A percentile compares a stretch with the other conserved stretches of the same genome.
These are phyloP conservation scores for Platyrinchus mystaceus DNA, from an alignment of 2,797 vertebrate species.

Conservation along the genomic window DNA sequence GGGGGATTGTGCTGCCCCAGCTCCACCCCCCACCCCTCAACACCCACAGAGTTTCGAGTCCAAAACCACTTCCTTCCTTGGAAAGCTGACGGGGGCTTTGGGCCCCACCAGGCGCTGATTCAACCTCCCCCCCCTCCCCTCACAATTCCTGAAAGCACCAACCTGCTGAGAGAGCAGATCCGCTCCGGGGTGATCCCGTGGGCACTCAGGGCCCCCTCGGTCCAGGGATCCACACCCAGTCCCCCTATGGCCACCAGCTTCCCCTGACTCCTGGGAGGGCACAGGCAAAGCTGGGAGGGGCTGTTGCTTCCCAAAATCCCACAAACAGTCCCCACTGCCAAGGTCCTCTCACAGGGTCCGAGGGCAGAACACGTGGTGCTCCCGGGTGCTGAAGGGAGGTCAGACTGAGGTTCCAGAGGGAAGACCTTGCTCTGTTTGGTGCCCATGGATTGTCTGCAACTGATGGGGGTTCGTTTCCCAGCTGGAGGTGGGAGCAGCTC, in stretches of 20 bases:
- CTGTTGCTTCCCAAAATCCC: background rate
- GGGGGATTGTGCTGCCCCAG: background rate
- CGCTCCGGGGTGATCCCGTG: accelerated
- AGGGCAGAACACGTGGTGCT: accelerated
- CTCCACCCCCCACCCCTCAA: background rate
- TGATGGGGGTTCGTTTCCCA: background rate
- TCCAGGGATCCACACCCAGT: background rate
- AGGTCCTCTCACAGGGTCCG: accelerated
- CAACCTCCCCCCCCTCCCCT: background rate
- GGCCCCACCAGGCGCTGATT: background rate
- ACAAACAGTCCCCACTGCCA: accelerated
- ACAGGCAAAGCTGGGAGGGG: background rate
- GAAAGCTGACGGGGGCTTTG: conserved; percentile 4
- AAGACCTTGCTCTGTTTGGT: background rate
- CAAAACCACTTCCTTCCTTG: conserved; percentile 42
- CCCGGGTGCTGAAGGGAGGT: background rate
- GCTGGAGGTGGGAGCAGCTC: background rate
- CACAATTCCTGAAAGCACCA: background rate
- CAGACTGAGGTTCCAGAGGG: background rate
- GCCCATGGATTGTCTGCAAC: background rate
- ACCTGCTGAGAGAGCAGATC: background rate
- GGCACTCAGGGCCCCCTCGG: accelerated
- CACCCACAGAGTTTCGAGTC: background rate
- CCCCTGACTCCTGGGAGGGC: accelerated
- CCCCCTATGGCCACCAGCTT: accelerated